Percentiles rank a stretch among this genome's conserved stretches.
Evolutionary conservation across 2,113 vertebrate genomes (phyloP).

Genomic region (Pangasianodon gigas): DNA sequence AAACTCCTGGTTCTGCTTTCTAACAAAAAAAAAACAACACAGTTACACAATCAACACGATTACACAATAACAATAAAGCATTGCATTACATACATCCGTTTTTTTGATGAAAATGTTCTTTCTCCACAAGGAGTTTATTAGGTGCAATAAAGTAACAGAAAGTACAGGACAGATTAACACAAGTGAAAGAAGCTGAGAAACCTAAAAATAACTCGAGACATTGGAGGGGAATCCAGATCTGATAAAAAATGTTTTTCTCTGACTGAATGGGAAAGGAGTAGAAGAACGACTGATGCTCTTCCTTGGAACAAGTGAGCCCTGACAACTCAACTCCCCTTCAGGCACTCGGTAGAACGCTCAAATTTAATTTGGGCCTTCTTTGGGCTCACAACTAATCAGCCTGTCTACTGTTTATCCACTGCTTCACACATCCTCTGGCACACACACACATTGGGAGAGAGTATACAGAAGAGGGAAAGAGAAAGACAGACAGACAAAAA

Average conservation of each 20-base stretch:
- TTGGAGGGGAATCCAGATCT: constrained; percentile 1
- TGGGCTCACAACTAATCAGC: constrained; percentile 37
- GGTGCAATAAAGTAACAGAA: neutral
- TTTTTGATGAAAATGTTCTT: neutral
- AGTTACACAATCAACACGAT: neutral
- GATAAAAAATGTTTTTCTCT: neutral
- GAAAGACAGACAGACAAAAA: neutral
- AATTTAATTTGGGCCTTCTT: constrained; percentile 44
- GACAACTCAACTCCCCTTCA: constrained; percentile 32
- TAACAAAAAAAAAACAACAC: neutral
- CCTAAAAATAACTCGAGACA: neutral
- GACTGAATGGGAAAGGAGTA: neutral
- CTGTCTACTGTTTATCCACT: constrained; percentile 34
- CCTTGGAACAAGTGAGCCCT: constrained; percentile 34
- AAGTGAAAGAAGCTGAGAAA: neutral
- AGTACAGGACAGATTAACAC: neutral
- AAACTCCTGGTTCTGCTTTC: neutral
- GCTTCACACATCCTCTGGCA: neutral
- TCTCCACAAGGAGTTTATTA: neutral
- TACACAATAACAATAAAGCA: neutral
- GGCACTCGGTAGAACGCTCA: neutral
- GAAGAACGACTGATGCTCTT: constrained; percentile 23
- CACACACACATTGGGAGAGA: neutral
- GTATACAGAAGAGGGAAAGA: neutral
- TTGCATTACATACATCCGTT: neutral